phyloP scores from a whole-genome alignment of 2,113 vertebrate species.

The Sprattus sprattus region DNA sequence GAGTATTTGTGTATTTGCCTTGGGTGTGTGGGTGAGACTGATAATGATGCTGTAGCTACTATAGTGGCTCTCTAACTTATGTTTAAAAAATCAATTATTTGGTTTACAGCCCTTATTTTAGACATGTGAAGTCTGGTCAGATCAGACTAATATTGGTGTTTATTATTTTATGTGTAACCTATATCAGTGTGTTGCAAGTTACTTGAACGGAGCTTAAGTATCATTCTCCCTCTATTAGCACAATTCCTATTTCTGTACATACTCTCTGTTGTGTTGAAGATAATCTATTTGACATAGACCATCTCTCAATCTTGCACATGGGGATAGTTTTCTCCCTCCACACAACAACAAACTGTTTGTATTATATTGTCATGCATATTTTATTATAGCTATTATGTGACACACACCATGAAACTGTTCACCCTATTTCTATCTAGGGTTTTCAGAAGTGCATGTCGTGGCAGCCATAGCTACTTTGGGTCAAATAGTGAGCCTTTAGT shows the following conservation, averaged over 20 bases:
- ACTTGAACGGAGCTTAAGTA: not conserved
- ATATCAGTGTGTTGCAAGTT: too few species aligned
- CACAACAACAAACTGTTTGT: not conserved
- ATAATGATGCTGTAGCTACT: not conserved
- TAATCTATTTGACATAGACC: too few species aligned
- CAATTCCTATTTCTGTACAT: too few species aligned
- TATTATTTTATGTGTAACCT: not conserved
- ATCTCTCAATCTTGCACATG: too few species aligned
- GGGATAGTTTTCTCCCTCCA: too few species aligned
- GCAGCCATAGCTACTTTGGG: not conserved
- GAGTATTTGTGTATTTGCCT: not conserved
- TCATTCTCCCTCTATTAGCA: not conserved
- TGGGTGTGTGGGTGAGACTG: not conserved
- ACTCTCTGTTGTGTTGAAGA: too few species aligned
- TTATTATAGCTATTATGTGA: conserved; percentile 9
- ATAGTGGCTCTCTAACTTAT: not conserved
- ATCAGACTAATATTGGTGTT: not conserved
- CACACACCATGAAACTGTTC: not conserved
- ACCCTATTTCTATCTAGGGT: not conserved
- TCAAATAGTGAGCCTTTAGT: not conserved
- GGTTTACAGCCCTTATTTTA: too few species aligned
- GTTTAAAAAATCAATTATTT: too few species aligned
- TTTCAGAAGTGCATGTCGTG: not conserved
- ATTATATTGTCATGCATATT: conserved; percentile 16
- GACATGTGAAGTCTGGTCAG: not conserved